Evolutionary conservation across 2,113 vertebrate genomes (phyloP), one percentile per base, ranked within the genome.

Genomic region (Puma concolor): DNA sequence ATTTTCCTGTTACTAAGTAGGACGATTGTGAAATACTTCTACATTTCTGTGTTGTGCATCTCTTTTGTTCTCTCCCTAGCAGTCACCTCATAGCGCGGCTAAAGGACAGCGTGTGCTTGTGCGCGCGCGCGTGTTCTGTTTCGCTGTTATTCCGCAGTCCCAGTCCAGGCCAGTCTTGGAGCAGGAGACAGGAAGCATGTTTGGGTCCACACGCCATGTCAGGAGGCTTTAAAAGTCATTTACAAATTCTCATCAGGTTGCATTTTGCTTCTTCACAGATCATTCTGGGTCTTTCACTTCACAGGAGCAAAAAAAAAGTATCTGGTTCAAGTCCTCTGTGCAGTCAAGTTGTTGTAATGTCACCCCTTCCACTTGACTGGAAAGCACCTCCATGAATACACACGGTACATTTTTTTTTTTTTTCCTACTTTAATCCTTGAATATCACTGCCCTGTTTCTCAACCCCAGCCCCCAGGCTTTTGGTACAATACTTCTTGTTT

Each of bases 241-340:
- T 95, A 97, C 96, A 98, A 97, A 97, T 98, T 96, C 88, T 94
- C 92, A 89, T 88, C 82, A 60, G 90, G 95, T 98, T 98, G 97
- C 82, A 91, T 97, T 98, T 98, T 31, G 69, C 95, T 94, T 92
- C 57, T 89, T 93, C 57, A 93, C 90, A 98, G 93, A 80, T 81
- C 54, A 96, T 98, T 98, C 89, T 57, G 87, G 87, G 97, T 97
- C 95, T 97, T 98, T 97, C 80, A 95, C 74, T 94, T 97, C 91
- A 84, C 41, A 80, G 64, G 67, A 38, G 41, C 50, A 85, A 66
- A 81, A 88, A 29, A 48, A 50, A 44, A n/a, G 63, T 91, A 54
- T 85, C 81, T 94, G 91, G 93, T 92, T 98, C 95, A 50, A 80
- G 94, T 81, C 92, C 71, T 97, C 36, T 15, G 93, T 41, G 74